Evolutionary conservation across 2,888 invertebrate species (phyloP), one percentile per base, ranked within the genome.

Genomic region (Lamproptera curius): DNA sequence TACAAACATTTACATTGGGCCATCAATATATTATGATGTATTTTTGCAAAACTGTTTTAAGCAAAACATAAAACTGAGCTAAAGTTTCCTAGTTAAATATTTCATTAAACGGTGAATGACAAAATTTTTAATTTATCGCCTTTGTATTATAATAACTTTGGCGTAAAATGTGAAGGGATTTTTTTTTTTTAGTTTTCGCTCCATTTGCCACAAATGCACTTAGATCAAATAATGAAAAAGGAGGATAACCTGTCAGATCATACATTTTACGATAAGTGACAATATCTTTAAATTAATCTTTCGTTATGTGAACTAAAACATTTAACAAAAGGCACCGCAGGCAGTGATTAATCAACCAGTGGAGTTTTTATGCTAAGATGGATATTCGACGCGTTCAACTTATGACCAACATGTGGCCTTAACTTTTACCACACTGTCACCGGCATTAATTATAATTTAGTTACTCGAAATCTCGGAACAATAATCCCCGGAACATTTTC

Each of bases 341-440:
- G 39, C 23, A 17, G 20, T 63, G 63, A 68, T 66, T 67, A 62
- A 67, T 66, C 49, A 50, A 43, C 50, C 41, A 50, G 45, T 46
- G 50, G 51, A 58, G 53, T 56, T 56, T 59, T 61, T 56, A 52
- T 55, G 45, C 53, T 37, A 55, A 54, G 60, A 58, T 57, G 60
- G 55, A 62, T 59, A 57, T 59, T 55, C 59, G 63, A 63, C 62
- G 62, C 60, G 61, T 59, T 66, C 61, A 67, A 63, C 68, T 69
- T 65, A 63, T 59, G 61, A 60, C 60, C 63, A 56, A 52, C 46
- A 40, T 52, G 38, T 59, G 66, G 56, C 68, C 70, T 70, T 65
- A 66, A 62, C 61, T 65, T 66, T 64, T 61, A 52, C 55, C 59
- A 58, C 54, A 55, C 63, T 66, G 65, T 66, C 65, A 63, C 64